phyloP scores from a whole-genome alignment of 2,113 vertebrate genomes.

The Cromileptes altivelis region DNA sequence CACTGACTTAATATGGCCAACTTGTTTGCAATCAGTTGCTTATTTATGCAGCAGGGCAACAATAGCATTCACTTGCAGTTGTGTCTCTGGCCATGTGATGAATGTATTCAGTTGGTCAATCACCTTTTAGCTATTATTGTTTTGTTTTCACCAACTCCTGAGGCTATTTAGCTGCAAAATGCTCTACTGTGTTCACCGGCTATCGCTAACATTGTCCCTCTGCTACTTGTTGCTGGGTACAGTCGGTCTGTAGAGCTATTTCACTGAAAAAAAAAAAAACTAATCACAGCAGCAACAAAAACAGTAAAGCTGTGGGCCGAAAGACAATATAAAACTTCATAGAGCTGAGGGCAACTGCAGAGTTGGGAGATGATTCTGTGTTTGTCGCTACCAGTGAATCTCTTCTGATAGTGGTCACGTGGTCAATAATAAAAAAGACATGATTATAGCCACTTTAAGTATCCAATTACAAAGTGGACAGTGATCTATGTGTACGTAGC shows the following conservation, averaged over 20 bases:
- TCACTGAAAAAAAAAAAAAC: neutral
- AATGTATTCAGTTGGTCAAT: neutral
- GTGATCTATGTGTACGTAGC: conserved; percentile 45
- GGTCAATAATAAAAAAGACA: neutral
- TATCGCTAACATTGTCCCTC: neutral
- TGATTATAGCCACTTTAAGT: neutral
- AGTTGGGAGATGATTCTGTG: neutral
- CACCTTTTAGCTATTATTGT: neutral
- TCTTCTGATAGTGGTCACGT: neutral
- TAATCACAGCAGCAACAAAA: neutral
- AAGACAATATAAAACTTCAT: neutral
- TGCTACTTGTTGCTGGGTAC: too few species aligned
- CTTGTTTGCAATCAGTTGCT: too few species aligned
- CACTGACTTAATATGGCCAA: too few species aligned
- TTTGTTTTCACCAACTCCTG: neutral
- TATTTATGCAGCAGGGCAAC: too few species aligned
- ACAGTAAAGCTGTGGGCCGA: neutral
- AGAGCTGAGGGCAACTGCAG: neutral
- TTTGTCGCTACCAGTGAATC: neutral
- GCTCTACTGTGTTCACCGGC: neutral
- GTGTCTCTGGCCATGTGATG: neutral
- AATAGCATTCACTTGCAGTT: too few species aligned
- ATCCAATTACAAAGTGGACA: conserved; percentile 41
- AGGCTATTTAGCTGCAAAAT: neutral
- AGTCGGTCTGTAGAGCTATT: neutral